Evolutionary conservation across 2,113 vertebrate genomes (phyloP), one percentile per base, ranked within the genome.

Genomic region (Lanius collurio): DNA sequence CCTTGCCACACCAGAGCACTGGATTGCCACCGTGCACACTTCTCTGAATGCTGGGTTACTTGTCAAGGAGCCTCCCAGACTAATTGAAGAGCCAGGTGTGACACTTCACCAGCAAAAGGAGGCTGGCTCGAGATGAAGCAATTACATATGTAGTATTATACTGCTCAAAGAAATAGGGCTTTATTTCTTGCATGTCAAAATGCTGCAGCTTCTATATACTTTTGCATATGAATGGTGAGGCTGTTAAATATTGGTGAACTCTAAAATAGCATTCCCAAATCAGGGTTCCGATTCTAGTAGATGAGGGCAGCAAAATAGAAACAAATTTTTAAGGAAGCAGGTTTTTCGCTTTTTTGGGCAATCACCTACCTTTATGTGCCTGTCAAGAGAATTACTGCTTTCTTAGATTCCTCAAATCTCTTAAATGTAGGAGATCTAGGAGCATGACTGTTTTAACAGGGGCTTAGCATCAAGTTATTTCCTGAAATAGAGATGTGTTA

Each of bases 51-150:
- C 59, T 60, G 62, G 70, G 67, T 82, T 86, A 39, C 68, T 62
- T 49, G 11, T 68, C 80, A 89, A 73, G 94, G 74, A 92, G 80
- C 35, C 69, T 90, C 53, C 65, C 44, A 94, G 92, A 82, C 69
- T 94, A 95, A 95, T 94, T 96, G 93, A 94, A 94, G 94, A 93
- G 92, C 94, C 95, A 93, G 90, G 93, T 95, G 94, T 78, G 83
- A 53, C 64, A 71, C 87, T 92, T 64, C 26, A 49, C 78, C 53
- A 60, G 92, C 44, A 78, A 71, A 80, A 60, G 53, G 47, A 94
- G 57, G n/a, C 33, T 83, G 64, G 50, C 87, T 92, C 11, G 60
- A 89, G 69, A 89, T n/a, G 79, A 88, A 75, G 83, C 46, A 92
- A 93, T 96, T 92, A 93, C 30, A 26, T 7, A 60, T 7, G 7